Conservation (phyloP, 2,888 invertebrate genomes). For the Zhuqinia jingwanae region DNA sequence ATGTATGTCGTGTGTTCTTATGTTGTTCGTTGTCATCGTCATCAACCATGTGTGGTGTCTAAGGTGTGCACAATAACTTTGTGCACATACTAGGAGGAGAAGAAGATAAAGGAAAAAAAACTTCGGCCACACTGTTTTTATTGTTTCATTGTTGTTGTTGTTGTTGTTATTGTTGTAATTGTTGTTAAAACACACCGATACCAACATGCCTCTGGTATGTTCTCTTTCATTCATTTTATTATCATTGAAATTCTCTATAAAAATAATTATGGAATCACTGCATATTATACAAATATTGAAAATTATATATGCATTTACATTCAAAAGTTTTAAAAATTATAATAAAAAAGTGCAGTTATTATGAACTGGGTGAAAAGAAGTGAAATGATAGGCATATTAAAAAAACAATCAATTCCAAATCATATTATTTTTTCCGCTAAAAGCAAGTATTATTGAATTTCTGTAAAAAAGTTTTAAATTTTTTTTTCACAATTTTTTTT, state of each 20-base stretch:
- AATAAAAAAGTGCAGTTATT: too few relatives aligned
- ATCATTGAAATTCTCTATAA: not conserved
- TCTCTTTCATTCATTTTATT: constrained; percentile 54
- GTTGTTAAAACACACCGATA: constrained; percentile 5
- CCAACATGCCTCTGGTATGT: constrained; percentile 75
- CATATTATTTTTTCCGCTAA: too few relatives aligned
- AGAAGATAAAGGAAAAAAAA: too few relatives aligned
- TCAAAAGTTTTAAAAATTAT: too few relatives aligned
- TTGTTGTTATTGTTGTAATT: constrained; percentile 38
- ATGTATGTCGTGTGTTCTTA: too few relatives aligned
- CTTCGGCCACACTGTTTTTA: constrained; percentile 30
- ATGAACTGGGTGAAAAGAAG: constrained; percentile 11
- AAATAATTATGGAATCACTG: too few relatives aligned
- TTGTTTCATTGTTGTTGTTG: constrained; percentile 46
- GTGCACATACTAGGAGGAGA: too few relatives aligned
- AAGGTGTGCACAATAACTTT: constrained; percentile 16
- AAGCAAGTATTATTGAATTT: too few relatives aligned
- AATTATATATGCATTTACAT: too few relatives aligned
- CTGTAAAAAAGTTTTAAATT: not conserved
- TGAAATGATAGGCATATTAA: not conserved
- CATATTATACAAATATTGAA: too few relatives aligned
- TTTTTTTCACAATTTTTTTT: not conserved
- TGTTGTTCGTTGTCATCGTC: too few relatives aligned
- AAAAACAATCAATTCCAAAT: too few relatives aligned
- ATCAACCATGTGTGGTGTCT: constrained; percentile 17